These are phyloP conservation scores for Cliona cf. orientalis DNA, from an alignment of 37 sponge, comb jelly and placozoan species.

Conservation along the genomic window DNA sequence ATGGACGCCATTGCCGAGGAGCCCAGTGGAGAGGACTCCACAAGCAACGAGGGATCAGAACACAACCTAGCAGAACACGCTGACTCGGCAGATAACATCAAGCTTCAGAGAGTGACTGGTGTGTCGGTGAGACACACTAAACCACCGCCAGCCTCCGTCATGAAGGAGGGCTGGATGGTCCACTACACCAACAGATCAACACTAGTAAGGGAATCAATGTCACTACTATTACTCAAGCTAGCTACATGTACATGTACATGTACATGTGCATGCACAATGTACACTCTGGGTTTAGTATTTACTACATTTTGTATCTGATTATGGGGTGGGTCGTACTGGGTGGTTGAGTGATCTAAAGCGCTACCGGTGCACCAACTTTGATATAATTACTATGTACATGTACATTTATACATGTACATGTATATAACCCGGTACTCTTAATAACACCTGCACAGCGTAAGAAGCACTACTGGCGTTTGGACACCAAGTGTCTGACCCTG, in stretches of 20 bases:
- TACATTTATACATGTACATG: too few relatives aligned
- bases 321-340: too few relatives aligned
- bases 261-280: too few relatives aligned
- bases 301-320: too few relatives aligned
- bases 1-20: slow-evolving; percentile 66
- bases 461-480: slow-evolving; percentile 83
- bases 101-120: slow-evolving; percentile 65
- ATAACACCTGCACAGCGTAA: slow-evolving; percentile 70
- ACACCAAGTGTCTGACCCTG: slow-evolving; percentile 79
- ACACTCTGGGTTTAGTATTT: too few relatives aligned
- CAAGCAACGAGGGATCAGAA: slow-evolving; percentile 64
- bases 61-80: slow-evolving; percentile 40
- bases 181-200: slow-evolving; percentile 83
- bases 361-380: too few relatives aligned
- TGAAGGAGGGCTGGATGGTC: slow-evolving; percentile 92
- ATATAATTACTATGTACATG: too few relatives aligned
- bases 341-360: not conserved
- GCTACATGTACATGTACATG: not conserved
- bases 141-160: slow-evolving; percentile 50
- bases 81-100: slow-evolving; percentile 46
- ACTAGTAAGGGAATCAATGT: slow-evolving; percentile 77
- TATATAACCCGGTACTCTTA: too few relatives aligned
- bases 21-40: slow-evolving; percentile 59
- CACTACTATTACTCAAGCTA: too few relatives aligned
- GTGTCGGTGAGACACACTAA: slow-evolving; percentile 75